Percentiles rank a stretch among this genome's conserved stretches.
Conservation (phyloP, 2,797 vertebrate species). For the Enteromius fasciolatus region DNA sequence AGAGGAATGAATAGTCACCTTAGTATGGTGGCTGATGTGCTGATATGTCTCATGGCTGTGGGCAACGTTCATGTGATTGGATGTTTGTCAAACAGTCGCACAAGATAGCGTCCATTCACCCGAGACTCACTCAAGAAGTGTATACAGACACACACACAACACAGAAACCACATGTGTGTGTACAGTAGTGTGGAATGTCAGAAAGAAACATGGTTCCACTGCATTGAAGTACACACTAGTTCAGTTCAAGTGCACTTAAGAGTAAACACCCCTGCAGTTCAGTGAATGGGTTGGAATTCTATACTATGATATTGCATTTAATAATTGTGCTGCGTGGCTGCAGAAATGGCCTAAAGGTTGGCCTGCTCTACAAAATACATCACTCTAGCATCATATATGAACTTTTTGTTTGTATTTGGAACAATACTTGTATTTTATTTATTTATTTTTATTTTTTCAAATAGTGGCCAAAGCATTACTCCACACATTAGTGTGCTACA, state of each 20-base stretch:
- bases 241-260: slow-evolving; percentile 9
- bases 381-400: too few relatives aligned
- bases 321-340: neutral
- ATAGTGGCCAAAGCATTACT: too few relatives aligned
- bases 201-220: neutral
- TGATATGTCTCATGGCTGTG: slow-evolving; percentile 70
- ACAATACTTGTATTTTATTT: too few relatives aligned
- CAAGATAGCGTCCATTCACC: slow-evolving; percentile 81
- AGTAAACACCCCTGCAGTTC: neutral
- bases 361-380: too few relatives aligned
- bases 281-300: neutral
- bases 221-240: neutral
- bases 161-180: neutral
- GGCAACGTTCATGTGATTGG: slow-evolving; percentile 72
- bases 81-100: slow-evolving; percentile 79
- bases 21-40: slow-evolving; percentile 68
- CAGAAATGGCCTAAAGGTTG: neutral
- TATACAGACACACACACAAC: slow-evolving; percentile 30
- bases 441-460: too few relatives aligned
- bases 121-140: slow-evolving; percentile 44
- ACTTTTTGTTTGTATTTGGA: too few relatives aligned
- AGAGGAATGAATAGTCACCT: slow-evolving; percentile 78
- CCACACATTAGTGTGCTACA: too few relatives aligned
- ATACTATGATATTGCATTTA: neutral
- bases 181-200: neutral